Evolutionary conservation across 2,113 vertebrate species (phyloP), one percentile per base, ranked within the genome.

Genomic region (Caloenas nicobarica): DNA sequence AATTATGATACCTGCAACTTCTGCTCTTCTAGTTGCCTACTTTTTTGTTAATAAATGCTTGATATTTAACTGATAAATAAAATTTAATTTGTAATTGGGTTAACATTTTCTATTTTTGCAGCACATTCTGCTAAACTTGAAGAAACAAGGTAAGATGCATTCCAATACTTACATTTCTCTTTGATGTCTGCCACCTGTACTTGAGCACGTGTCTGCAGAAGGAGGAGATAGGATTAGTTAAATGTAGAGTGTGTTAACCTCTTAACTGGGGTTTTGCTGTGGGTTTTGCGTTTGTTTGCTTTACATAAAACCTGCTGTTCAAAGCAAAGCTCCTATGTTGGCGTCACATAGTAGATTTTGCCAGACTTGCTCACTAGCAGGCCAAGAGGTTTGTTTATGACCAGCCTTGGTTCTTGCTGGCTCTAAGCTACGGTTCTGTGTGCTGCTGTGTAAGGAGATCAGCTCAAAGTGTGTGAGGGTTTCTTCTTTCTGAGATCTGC

Each of bases 61-160:
- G 36, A 62, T 68, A 46, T 44, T 69, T 91, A 57, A 24, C 16
- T 51, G 28, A 16, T 38, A 51, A 70, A 86, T 78, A 46, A 11
- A 68, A 62, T 60, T 56, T 86, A 78, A 28, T 46, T 69, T 78
- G 38, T 90, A 95, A 93, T 78, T 19, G 19, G 18, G 44, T 44
- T 70, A 88, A 53, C 11, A 11, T 9, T 93, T 85, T 61, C 1
- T 62, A 7, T 91, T 92, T 87, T 97, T 82, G 54, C 87, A 98
- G 98, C 95, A 73, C 93, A 94, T 81, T 44, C 92, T 90, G 25
- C 95, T 91, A 98, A 97, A 96, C 66, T 93, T 90, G 98, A 98
- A 95, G 98, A 97, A 94, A 92, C 97, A 57, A 97, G 98, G 98
- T 98, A 94, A 95, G 95, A 70, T 40, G 70, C 72, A n/a, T 86